Percentiles rank a stretch among this genome's conserved stretches.
phyloP scores from a whole-genome alignment of 2,888 invertebrate genomes.

The Hydrotaea cyrtoneurina region DNA sequence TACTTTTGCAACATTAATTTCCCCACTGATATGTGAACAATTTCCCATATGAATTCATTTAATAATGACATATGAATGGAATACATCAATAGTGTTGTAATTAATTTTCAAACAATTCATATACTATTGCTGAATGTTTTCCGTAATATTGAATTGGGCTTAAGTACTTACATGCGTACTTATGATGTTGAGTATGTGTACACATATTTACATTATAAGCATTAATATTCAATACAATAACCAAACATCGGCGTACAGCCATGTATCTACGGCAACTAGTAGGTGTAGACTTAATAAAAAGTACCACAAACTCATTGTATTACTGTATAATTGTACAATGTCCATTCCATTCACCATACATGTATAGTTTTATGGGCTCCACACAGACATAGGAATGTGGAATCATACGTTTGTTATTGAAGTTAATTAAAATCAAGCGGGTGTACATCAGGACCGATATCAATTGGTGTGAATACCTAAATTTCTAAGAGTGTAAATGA shows the following conservation, averaged over 20 bases:
- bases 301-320: neutral
- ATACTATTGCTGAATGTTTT: neutral
- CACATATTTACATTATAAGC: neutral
- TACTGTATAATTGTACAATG: neutral
- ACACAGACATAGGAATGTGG: too few species aligned
- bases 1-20: neutral
- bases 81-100: neutral
- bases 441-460: too few species aligned
- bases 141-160: neutral
- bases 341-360: too few species aligned
- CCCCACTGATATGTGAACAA: neutral
- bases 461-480: too few species aligned
- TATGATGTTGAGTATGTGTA: neutral
- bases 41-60: neutral
- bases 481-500: too few species aligned
- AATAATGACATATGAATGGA: neutral
- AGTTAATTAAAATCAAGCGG: too few species aligned
- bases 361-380: too few species aligned
- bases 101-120: neutral
- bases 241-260: neutral
- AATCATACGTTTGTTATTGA: too few species aligned
- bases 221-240: neutral
- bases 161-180: neutral
- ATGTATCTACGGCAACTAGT: neutral
- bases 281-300: neutral